A percentile compares a stretch with the other conserved stretches of the same genome.
These are phyloP conservation scores for Acipenser oxyrinchus DNA, from an alignment of 2,797 vertebrate species.

Conservation along the genomic window DNA sequence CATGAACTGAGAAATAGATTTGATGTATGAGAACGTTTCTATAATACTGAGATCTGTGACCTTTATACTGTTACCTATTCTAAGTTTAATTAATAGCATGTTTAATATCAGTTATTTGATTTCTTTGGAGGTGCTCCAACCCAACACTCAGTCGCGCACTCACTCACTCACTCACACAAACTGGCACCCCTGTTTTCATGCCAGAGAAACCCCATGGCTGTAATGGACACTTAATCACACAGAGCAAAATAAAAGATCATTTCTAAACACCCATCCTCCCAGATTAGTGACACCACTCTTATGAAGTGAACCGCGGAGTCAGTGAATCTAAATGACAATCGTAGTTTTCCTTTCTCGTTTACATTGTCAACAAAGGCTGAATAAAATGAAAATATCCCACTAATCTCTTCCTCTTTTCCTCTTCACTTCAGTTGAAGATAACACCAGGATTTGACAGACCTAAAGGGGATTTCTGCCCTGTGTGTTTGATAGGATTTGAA, in stretches of 20 bases:
- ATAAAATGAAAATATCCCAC: constrained; percentile 38
- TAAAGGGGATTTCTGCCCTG: constrained; percentile 38
- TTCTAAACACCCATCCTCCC: neutral
- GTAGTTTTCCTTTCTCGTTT: constrained; percentile 31
- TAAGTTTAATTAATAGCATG: too few species aligned
- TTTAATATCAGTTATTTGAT: too few species aligned
- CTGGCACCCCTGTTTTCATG: neutral
- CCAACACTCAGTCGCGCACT: neutral
- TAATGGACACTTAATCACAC: neutral
- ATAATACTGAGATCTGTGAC: too few species aligned
- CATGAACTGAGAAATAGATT: too few species aligned
- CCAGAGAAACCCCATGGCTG: neutral
- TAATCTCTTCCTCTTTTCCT: constrained; percentile 53
- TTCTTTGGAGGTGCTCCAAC: too few species aligned
- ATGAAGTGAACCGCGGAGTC: neutral
- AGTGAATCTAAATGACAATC: constrained; percentile 5
- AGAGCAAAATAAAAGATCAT: fast-evolving
- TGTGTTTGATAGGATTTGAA: constrained; percentile 61
- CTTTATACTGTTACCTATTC: too few species aligned
- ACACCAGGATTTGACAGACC: constrained; percentile 40
- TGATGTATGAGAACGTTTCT: too few species aligned
- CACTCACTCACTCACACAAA: neutral
- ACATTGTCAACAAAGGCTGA: constrained; percentile 45
- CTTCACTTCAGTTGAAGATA: constrained; percentile 27
- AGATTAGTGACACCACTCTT: neutral